These are phyloP conservation scores for Orbicella faveolata DNA, from an alignment of 64 coral and sea anemone genomes.

Conservation along the genomic window DNA sequence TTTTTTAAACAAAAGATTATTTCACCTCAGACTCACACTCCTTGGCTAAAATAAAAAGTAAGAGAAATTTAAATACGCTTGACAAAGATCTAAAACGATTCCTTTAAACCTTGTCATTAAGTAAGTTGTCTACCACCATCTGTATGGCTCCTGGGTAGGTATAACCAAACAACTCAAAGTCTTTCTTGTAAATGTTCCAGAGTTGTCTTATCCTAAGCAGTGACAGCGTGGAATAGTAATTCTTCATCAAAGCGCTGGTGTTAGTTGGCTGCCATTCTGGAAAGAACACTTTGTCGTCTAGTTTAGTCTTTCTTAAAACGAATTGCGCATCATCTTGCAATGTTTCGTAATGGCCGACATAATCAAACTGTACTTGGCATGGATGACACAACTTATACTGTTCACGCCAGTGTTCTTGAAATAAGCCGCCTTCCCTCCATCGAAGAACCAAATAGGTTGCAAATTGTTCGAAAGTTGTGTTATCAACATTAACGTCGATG, in stretches of 20 bases:
- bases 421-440: conserved; percentile 24
- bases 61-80: too few species aligned
- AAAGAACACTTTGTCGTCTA: conserved; percentile 58
- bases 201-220: conserved; percentile 46
- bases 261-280: conserved; percentile 56
- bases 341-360: conserved; percentile 68
- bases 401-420: conserved; percentile 67
- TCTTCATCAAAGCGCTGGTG: conserved; percentile 25
- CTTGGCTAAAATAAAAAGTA: too few species aligned
- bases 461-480: conserved; percentile 25
- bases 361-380: conserved; percentile 52
- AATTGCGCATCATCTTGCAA: too few species aligned
- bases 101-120: neutral
- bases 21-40: too few species aligned
- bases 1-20: too few species aligned
- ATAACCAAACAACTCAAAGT: too few species aligned
- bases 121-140: conserved; percentile 13
- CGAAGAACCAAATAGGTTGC: conserved; percentile 56
- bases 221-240: conserved; percentile 49
- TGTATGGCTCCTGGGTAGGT: neutral
- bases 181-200: neutral
- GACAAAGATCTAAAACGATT: too few species aligned
- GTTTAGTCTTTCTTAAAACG: neutral
- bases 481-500: too few species aligned
- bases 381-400: conserved; percentile 68